Evolutionary conservation across 2,888 invertebrate genomes (phyloP), one percentile per base, ranked within the genome.

Genomic region (Micoletzkya japonica): DNA sequence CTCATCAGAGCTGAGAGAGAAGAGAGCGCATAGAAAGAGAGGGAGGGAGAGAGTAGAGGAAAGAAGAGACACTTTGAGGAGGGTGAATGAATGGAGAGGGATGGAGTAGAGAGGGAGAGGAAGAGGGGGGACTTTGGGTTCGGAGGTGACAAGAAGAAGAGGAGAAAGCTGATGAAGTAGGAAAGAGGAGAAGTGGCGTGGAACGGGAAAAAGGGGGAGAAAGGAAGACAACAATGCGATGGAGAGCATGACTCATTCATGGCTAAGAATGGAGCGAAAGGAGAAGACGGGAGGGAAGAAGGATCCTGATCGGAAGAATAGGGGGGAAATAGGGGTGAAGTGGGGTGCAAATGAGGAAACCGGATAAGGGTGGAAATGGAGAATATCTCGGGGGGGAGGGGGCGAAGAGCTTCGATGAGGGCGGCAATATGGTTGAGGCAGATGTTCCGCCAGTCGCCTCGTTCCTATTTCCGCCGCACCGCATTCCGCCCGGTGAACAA

Each of bases 161-260:
- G 34, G 61, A 49, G 63, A 34, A 20, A 44, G 44, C 10, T 10
- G 17, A 20, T 14, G 44, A 20, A 20, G 17, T 10, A 44, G 44
- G 17, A 20, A 26, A 17, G 63, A 32, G 34, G 26, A 50, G 63
- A 50, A 28, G 50, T 6, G 24, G n/a, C n/a, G 52, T n/a, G n/a
- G 24, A 24, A 6, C 6, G 6, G 52, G 24, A 24, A 4, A 24
- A 52, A 24, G 24, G n/a, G n/a, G 52, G 24, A 24, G 50, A 50
- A 63, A 50, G 63, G 32, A 32, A n/a, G n/a, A 50, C 32, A 50
- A 49, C 32, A 36, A 34, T 30, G 63, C 30, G 17, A 14, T n/a
- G 59, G 59, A 20, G 59, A 20, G 30, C 24, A 49, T 44, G n/a
- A 24, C 44, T 10, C 10, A 44, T 26, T 30, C 30, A 39, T 2